Evolutionary conservation across 2,797 vertebrate genomes (phyloP).

Genomic region (Myiothlypis chrysogaster): DNA sequence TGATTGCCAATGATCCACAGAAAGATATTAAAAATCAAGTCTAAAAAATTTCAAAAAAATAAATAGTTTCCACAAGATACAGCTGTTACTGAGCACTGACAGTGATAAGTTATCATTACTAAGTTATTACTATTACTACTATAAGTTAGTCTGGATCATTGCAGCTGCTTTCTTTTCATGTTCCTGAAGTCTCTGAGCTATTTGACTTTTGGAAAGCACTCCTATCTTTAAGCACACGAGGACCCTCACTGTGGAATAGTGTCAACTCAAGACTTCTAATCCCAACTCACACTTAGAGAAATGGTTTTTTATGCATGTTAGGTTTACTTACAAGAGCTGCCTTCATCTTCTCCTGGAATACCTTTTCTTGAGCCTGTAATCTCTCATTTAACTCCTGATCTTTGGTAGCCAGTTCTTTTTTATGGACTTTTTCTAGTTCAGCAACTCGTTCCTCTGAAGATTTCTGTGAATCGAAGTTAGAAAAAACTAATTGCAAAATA

Average conservation of each 20-base stretch:
- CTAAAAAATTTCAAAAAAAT: background rate
- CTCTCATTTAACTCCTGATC: conserved; percentile 80
- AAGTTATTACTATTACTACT: background rate
- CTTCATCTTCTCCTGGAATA: conserved; percentile 78
- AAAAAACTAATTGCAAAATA: background rate
- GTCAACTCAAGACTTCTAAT: background rate
- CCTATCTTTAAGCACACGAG: background rate
- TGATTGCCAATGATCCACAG: background rate
- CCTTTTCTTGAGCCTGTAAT: conserved; percentile 67
- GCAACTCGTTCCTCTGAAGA: conserved; percentile 85
- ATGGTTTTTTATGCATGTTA: background rate
- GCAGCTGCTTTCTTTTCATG: background rate
- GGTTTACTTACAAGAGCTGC: conserved; percentile 81
- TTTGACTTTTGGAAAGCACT: background rate
- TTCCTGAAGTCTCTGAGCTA: background rate
- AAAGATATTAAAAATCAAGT: background rate
- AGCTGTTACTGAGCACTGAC: background rate
- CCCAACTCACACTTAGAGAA: background rate
- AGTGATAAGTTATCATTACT: background rate
- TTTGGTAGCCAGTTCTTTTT: conserved; percentile 82
- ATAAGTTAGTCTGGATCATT: background rate
- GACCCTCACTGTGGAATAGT: background rate
- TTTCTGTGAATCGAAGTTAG: conserved; percentile 78
- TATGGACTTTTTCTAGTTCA: conserved; percentile 83
- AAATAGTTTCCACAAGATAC: background rate